A percentile compares a stretch with the other conserved stretches of the same genome.
Conservation (phyloP, 2,888 invertebrate species). For the Dryococelus australis region DNA sequence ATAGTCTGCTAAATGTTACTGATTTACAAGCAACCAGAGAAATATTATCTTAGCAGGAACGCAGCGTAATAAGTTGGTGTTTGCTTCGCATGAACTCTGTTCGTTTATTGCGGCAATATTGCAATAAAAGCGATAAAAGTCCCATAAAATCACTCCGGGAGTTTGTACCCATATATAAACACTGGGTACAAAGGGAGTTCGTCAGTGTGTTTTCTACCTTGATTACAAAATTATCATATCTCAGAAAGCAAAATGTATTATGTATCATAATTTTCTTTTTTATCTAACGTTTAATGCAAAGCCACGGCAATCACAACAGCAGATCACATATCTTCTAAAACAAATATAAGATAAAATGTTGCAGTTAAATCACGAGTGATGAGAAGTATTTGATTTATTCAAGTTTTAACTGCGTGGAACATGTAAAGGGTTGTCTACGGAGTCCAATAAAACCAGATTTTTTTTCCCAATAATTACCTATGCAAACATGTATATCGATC, state of each 20-base stretch:
- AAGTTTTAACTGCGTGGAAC: no score
- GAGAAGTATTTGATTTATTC: no score
- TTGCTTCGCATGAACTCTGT: not conserved
- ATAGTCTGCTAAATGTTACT: not conserved
- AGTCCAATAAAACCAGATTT: no score
- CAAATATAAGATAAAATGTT: no score
- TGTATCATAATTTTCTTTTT: not conserved
- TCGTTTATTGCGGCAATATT: constrained; percentile 3
- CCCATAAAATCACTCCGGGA: not conserved
- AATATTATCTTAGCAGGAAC: not conserved
- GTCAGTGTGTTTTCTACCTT: not conserved
- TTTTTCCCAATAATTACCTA: no score
- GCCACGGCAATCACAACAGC: not conserved
- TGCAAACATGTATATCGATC: no score
- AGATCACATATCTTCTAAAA: not conserved
- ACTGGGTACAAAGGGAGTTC: not conserved
- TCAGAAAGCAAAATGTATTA: not conserved
- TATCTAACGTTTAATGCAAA: not conserved
- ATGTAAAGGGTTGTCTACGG: no score
- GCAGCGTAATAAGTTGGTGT: not conserved
- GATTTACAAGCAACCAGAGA: constrained; percentile 11
- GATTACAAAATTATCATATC: not conserved
- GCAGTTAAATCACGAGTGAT: no score
- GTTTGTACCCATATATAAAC: not conserved
- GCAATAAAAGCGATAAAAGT: constrained; percentile 16